Evolutionary conservation across 2,113 vertebrate genomes (phyloP).

Genomic region (Poeciliopsis retropinna): DNA sequence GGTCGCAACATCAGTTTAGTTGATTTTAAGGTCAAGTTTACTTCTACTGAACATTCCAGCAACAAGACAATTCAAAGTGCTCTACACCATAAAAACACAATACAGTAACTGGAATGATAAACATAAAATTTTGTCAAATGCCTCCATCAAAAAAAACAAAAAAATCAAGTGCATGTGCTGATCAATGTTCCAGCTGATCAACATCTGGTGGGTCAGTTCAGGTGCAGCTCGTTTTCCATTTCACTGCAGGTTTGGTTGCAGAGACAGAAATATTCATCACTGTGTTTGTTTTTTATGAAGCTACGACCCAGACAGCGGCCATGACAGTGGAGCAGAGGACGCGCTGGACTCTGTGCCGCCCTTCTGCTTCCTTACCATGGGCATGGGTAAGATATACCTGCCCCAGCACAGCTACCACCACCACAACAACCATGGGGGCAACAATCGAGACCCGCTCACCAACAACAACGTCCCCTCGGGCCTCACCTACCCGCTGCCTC

Average conservation of each 20-base stretch:
- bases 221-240: not conserved
- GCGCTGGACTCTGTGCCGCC: slow-evolving; percentile 86
- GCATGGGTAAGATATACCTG: slow-evolving; percentile 95
- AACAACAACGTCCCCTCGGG: slow-evolving; percentile 78
- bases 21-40: too few relatives aligned
- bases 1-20: too few relatives aligned
- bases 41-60: too few relatives aligned
- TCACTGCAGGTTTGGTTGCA: too few relatives aligned
- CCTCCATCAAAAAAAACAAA: too few relatives aligned
- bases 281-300: slow-evolving; percentile 63
- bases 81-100: too few relatives aligned
- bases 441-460: slow-evolving; percentile 65
- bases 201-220: not conserved
- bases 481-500: slow-evolving; percentile 90
- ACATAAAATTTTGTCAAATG: too few relatives aligned
- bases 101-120: too few relatives aligned
- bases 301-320: slow-evolving; percentile 95
- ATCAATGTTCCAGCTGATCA: too few relatives aligned
- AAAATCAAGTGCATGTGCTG: too few relatives aligned
- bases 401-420: slow-evolving; percentile 73
- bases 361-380: slow-evolving; percentile 96
- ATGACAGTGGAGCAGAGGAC: slow-evolving; percentile 93
- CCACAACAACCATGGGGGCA: slow-evolving; percentile 61
- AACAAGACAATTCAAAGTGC: too few relatives aligned
- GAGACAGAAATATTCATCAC: not conserved